Base-by-base conservation (phyloP, 2,888 invertebrate genomes). In the Tipula vernalis region DNA sequence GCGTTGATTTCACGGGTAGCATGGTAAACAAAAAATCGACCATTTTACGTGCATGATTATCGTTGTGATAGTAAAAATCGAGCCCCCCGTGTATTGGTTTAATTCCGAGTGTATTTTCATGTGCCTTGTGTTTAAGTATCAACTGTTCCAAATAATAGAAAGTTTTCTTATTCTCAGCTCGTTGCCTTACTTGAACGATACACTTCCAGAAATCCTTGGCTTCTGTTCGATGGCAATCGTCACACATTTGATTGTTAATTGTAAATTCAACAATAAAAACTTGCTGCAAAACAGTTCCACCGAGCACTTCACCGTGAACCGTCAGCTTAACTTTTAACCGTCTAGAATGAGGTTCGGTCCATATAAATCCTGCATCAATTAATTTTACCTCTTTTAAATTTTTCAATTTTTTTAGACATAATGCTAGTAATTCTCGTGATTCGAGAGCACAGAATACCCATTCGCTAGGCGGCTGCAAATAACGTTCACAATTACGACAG, bases 301-400 rank as follows among this genome's bases (percentile, higher is more conserved):
- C 96, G 90, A 97, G 93, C 0, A 99, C 96, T 93, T 99, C 98
- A 85, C 97, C 98, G 91, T 99, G 98, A 12, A 99, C 96, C 0
- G 98, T 98, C 87, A 99, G 92, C 92, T 98, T 97, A 36, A 86
- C 57, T 93, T 99, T 99, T 86, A 99, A 95, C 88, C 99, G 94
- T 91, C 98, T 98, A 0, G 99, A 99, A 93, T 99, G 99, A 51
- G 99, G 98, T 90, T 99, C 99, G 10, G 99, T 99, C 99, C 99
- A 99, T 3, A 98, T 94, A 92, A 99, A 99, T 0, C 96, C 95
- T 71, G 99, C 99, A 93, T 99, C 99, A 87, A 99, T 93, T 15
- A 99, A 92, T 90, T 98, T 97, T 0, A 99, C 96, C 90, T 96
- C 94, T 89, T 94, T 96, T 6, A 99, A 92, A 0, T 98, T 98